A percentile compares a stretch with the other conserved stretches of the same genome.
Conservation (phyloP, 1,140 invertebrate genomes). For the Ceratoteleas bidentatus region DNA sequence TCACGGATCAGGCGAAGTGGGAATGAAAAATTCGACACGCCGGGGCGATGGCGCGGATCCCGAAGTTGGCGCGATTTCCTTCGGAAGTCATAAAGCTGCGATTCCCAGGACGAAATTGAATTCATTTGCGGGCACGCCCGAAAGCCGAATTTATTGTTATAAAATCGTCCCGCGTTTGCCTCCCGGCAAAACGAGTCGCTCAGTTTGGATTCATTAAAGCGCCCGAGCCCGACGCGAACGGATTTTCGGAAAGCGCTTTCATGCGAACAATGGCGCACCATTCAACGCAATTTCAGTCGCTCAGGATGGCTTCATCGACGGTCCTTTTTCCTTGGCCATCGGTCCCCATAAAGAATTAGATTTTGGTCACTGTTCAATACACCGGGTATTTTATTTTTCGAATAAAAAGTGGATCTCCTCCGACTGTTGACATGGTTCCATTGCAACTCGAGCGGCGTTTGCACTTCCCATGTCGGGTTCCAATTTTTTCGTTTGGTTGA, state of each 20-base stretch:
- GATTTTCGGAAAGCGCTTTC: constrained; percentile 51
- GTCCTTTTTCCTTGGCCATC: constrained; percentile 29
- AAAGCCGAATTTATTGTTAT: constrained; percentile 49
- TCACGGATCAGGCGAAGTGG: constrained; percentile 29
- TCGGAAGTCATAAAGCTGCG: constrained; percentile 39
- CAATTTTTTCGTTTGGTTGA: not conserved
- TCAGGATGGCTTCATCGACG: constrained; percentile 60
- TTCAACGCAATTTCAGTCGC: constrained; percentile 70
- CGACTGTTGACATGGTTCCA: constrained; percentile 20
- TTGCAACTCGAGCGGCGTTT: constrained; percentile 13
- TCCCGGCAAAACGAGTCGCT: constrained; percentile 21
- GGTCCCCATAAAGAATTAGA: constrained; percentile 53
- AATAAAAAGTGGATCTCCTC: constrained; percentile 21
- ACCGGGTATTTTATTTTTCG: constrained; percentile 37
- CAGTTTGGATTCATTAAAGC: constrained; percentile 36
- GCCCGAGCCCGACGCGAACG: not conserved
- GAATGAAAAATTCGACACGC: constrained; percentile 40
- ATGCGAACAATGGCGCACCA: constrained; percentile 60
- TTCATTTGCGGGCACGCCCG: constrained; percentile 33
- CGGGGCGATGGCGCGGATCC: constrained; percentile 34
- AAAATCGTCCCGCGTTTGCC: constrained; percentile 37
- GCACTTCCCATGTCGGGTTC: not conserved
- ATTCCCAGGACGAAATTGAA: constrained; percentile 57
- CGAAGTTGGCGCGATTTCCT: constrained; percentile 25
- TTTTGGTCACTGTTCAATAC: constrained; percentile 25